phyloP scores from a whole-genome alignment of 2,113 vertebrate species.

The Caloenas nicobarica region DNA sequence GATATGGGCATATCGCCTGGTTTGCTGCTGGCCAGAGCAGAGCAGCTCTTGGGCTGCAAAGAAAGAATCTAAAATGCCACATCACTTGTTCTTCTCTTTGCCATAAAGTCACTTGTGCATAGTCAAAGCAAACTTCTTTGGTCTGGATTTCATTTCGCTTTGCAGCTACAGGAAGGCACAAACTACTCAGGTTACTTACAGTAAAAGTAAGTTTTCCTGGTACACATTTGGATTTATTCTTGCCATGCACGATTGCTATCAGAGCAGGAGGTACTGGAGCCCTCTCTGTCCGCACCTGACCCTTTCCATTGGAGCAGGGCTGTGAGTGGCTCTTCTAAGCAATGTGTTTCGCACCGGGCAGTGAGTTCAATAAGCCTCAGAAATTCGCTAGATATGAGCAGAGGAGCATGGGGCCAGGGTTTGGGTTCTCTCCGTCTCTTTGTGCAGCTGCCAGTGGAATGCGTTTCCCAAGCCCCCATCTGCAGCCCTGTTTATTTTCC shows the following conservation, averaged over 20 bases:
- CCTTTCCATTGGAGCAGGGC: neutral
- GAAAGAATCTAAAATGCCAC: neutral
- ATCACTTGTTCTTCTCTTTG: neutral
- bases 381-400: neutral
- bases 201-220: neutral
- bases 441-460: neutral
- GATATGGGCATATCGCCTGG: no score
- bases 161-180: neutral
- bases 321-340: fast-evolving
- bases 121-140: neutral
- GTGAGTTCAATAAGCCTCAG: neutral
- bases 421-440: neutral
- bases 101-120: neutral
- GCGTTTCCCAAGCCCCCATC: neutral
- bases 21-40: neutral
- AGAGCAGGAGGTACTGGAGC: neutral
- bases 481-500: neutral
- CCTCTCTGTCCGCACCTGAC: neutral
- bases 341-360: neutral
- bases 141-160: neutral
- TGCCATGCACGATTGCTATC: neutral
- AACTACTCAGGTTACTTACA: neutral
- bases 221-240: neutral
- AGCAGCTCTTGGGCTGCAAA: neutral
- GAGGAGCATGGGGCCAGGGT: fast-evolving